Base-by-base conservation (phyloP, 2,113 vertebrate genomes). In the Paramormyrops kingsleyae region DNA sequence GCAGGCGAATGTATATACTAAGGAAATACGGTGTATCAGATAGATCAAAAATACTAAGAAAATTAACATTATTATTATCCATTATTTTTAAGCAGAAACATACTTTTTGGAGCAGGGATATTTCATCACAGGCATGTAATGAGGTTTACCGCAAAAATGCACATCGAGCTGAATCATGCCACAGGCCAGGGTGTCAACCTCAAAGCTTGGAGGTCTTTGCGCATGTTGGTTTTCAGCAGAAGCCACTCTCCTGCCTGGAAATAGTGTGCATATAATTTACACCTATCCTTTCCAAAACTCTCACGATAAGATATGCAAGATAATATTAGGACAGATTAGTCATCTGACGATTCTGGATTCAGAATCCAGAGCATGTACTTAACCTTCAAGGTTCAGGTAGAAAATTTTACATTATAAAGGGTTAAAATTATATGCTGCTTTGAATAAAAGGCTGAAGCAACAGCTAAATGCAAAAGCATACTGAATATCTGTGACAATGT, bases 1-100 rank as follows among this genome's bases (percentile, higher is more conserved):
- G 95, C 94, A 94, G 94, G 94, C 94, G 94, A 95, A 95, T 95
- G 93, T 94, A 93, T 93, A 95, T 92, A 93, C 90, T 93, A 92
- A 90, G 89, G 91, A 90, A 90, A 90, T 89, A 80, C 27, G 88
- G 89, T 85, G 17, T 53, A 39, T 83, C 93, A 94, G 94, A 62
- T 59, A n/a, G 87, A 88, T 27, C 31, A 66, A 62, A 62, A 62
- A 50, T 35, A 27, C 49, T 39, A 87, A 53, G 13, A 13, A 88
- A 66, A 35, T 50, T 59, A 56, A 66, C 31, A 62, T 62, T 62
- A 62, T 46, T 88, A 50, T 62, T 44, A 66, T 31, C 19, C 56
- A 44, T 88, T 44, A 84, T 84, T 21, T 84, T 84, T 84, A 84
- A 84, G 21, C 42, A 46, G 83, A 84, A 84, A 84, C 83, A 84